phyloP scores from a whole-genome alignment of 2,888 invertebrate species.

The Drosophila neonasuta region DNA sequence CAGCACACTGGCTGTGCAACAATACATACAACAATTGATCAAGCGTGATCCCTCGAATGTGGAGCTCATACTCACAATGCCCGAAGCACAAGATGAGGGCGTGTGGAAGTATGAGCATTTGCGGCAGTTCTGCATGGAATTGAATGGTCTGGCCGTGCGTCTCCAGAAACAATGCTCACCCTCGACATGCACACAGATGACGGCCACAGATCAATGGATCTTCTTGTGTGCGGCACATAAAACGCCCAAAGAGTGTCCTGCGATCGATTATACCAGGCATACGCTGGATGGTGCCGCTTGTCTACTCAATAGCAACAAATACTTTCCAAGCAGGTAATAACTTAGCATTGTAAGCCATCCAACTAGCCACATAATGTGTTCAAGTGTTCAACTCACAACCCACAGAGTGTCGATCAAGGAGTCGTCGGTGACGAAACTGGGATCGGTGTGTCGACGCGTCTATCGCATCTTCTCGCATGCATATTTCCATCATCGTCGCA shows the following conservation, averaged over 20 bases:
- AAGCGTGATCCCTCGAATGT: constrained; percentile 95
- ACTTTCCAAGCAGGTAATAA: constrained; percentile 97
- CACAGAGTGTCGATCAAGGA: constrained; percentile 98
- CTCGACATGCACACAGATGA: constrained; percentile 99
- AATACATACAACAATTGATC: constrained; percentile 99
- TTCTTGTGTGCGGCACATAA: constrained; percentile 99
- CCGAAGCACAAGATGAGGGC: constrained; percentile 98
- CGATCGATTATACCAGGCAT: constrained; percentile 99
- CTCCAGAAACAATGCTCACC: constrained; percentile 98
- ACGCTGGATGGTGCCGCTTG: constrained; percentile 99
- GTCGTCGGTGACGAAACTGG: constrained; percentile 98
- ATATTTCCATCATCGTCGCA: constrained; percentile 97
- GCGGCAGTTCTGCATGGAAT: constrained; percentile 99
- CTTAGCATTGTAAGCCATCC: constrained; percentile 2
- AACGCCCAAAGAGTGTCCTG: constrained; percentile 99
- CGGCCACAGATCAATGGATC: constrained; percentile 99
- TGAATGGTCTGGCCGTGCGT: constrained; percentile 98
- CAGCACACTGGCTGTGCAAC: constrained; percentile 98
- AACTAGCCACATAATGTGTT: constrained; percentile 48
- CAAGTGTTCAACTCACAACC: constrained; percentile 58
- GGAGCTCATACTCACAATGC: constrained; percentile 96
- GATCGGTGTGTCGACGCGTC: constrained; percentile 98
- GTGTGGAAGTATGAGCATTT: constrained; percentile 99
- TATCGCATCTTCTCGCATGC: constrained; percentile 99
- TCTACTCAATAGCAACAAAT: constrained; percentile 99